Evolutionary conservation across 2,797 vertebrate species (phyloP), one percentile per base, ranked within the genome.

Genomic region (Lagocephalus sceleratus): DNA sequence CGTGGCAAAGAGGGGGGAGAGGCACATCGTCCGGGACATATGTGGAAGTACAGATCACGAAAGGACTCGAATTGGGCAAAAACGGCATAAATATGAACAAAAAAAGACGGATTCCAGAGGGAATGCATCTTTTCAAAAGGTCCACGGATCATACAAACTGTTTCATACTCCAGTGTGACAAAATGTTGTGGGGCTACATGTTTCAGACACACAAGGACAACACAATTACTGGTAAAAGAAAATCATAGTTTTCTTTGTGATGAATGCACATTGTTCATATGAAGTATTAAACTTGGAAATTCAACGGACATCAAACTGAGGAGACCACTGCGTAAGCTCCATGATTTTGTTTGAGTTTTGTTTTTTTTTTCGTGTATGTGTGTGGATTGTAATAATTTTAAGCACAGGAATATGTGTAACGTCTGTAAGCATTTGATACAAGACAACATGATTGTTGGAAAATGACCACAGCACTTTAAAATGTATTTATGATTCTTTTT

Each of bases 371-470:
- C 12, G 3, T n/a, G n/a, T n/a, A n/a, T n/a, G n/a, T n/a, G n/a
- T n/a, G n/a, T 35, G 32, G 12, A 43, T 63, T 19, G 47, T 20
- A 17, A 63, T 51, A 38, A 32, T 58, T 73, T 60, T 73, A 59
- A 41, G 63, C 35, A 38, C 54, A 57, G 44, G 14, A 32, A 66
- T 20, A 9, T 20, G 20, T 55, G 43, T 51, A 66, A 58, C 5
- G 35, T 50, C 19, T 20, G 23, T 54, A 20, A 47, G 47, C 46
- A 50, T 35, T 49, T 20, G 21, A 70, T 10, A 51, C 11, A 58
- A 57, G 65, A 76, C 68, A 55, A 57, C 41, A 48, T 57, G 60
- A 63, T 73, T 76, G 69, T 76, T 76, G 51, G 20, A 56, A 12
- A 63, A 32, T 57, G 43, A 45, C 51, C 50, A 51, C 59, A 40